These are phyloP conservation scores for Tinea semifulvella DNA, from an alignment of 2,888 invertebrate species.

Conservation along the genomic window DNA sequence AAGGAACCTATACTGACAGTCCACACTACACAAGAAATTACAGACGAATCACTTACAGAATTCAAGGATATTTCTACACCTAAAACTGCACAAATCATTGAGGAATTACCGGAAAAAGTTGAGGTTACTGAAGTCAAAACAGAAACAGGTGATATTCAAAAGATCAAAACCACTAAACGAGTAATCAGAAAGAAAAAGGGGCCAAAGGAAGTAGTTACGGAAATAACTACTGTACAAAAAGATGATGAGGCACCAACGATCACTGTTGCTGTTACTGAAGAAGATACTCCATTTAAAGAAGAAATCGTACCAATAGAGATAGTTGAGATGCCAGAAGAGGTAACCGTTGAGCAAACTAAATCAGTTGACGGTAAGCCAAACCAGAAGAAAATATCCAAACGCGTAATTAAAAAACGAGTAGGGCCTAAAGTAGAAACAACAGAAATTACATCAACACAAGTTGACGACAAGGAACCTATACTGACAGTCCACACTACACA, in stretches of 20 bases:
- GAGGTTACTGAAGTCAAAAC: slow-evolving; percentile 13
- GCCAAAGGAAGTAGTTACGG: slow-evolving; percentile 33
- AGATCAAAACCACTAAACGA: slow-evolving; percentile 14
- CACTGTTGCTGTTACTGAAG: slow-evolving; percentile 22
- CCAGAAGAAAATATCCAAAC: slow-evolving; percentile 14
- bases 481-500: slow-evolving; percentile 35
- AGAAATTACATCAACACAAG: slow-evolving; percentile 52
- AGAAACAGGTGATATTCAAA: slow-evolving; percentile 13
- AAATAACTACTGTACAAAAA: slow-evolving; percentile 43
- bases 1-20: slow-evolving; percentile 24
- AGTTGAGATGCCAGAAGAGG: slow-evolving; percentile 12
- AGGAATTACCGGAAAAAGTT: slow-evolving; percentile 14
- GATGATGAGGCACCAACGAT: slow-evolving; percentile 35
- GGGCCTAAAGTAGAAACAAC: slow-evolving; percentile 39
- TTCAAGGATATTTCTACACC: slow-evolving; percentile 21
- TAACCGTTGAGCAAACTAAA: slow-evolving; percentile 16
- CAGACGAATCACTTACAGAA: slow-evolving; percentile 24
- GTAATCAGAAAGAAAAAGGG: slow-evolving; percentile 34
- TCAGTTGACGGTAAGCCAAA: background rate
- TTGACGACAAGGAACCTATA: slow-evolving; percentile 32
- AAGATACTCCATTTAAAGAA: slow-evolving; percentile 17
- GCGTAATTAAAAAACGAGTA: slow-evolving; percentile 30
- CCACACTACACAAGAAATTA: slow-evolving; percentile 22
- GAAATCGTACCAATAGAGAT: slow-evolving; percentile 17
- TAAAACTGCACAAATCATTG: slow-evolving; percentile 23